Evolutionary conservation across 2,113 vertebrate species (phyloP).

Genomic region (Pongo abelii): DNA sequence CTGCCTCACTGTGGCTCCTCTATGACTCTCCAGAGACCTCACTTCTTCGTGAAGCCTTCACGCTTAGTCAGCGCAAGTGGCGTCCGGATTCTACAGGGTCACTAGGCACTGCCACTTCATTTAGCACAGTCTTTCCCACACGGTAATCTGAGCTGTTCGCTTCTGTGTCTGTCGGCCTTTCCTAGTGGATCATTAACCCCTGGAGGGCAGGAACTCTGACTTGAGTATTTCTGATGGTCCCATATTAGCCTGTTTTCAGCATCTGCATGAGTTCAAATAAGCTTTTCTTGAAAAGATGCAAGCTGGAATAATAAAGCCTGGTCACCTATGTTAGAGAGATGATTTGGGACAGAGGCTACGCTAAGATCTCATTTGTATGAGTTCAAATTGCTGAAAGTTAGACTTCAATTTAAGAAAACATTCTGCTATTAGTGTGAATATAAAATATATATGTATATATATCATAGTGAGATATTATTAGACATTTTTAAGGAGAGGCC

Average conservation of each 20-base stretch:
- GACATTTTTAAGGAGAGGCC: neutral
- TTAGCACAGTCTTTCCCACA: neutral
- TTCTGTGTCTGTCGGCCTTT: neutral
- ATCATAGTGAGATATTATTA: neutral
- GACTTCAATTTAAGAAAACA: neutral
- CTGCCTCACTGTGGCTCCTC: no score
- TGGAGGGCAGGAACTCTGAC: neutral
- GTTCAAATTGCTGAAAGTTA: neutral
- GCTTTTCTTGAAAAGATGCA: neutral
- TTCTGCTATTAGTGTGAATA: neutral
- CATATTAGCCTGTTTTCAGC: neutral
- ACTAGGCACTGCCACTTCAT: fast-evolving
- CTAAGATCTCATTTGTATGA: neutral
- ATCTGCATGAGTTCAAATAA: neutral
- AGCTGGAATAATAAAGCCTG: neutral
- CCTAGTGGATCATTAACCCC: neutral
- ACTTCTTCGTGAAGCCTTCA: fast-evolving
- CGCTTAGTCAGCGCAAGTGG: fast-evolving
- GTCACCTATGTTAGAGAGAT: neutral
- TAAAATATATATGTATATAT: neutral
- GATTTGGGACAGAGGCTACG: neutral
- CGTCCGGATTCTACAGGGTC: fast-evolving
- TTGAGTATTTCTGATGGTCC: neutral
- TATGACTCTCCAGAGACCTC: neutral
- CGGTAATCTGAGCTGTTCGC: no score